These are phyloP conservation scores for Portunus trituberculatus DNA, from an alignment of 1,140 invertebrate genomes.

Conservation along the genomic window DNA sequence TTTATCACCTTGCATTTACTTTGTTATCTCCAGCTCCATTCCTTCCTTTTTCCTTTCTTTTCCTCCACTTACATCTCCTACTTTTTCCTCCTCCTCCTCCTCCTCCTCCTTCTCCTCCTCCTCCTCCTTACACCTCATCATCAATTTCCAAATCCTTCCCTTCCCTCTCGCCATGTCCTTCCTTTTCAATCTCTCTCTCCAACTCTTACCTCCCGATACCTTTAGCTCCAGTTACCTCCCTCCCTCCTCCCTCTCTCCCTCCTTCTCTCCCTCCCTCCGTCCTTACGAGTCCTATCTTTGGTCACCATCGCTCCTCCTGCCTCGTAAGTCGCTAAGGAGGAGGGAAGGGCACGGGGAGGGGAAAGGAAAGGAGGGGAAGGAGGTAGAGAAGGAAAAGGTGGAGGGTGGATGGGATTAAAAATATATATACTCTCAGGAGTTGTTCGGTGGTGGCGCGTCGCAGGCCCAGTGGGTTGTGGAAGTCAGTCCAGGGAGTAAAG, in stretches of 20 bases:
- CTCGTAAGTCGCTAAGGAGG: conserved; percentile 10
- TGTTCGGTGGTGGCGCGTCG: too few relatives aligned
- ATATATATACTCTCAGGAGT: background rate
- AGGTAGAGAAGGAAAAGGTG: background rate
- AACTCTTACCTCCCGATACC: too few relatives aligned
- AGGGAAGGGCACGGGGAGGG: background rate
- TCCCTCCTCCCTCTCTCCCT: background rate
- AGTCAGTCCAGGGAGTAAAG: background rate
- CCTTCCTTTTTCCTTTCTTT: background rate
- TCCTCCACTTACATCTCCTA: background rate
- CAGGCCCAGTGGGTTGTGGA: too few relatives aligned
- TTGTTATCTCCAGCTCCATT: background rate
- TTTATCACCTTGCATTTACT: too few relatives aligned
- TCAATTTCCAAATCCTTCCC: too few relatives aligned
- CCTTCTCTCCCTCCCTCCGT: background rate
- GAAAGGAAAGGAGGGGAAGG: background rate
- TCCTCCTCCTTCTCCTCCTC: too few relatives aligned
- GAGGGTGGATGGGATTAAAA: background rate
- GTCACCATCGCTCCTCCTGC: conserved; percentile 34
- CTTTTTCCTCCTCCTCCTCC: background rate
- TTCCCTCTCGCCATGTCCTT: too few relatives aligned
- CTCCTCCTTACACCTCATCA: too few relatives aligned
- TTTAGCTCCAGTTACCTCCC: background rate
- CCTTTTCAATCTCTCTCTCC: too few relatives aligned
- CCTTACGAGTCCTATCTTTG: conserved; percentile 14